Percentiles rank a stretch among this genome's conserved stretches.
phyloP scores from a whole-genome alignment of 2,888 invertebrate species.

The Eucera pruinosa region DNA sequence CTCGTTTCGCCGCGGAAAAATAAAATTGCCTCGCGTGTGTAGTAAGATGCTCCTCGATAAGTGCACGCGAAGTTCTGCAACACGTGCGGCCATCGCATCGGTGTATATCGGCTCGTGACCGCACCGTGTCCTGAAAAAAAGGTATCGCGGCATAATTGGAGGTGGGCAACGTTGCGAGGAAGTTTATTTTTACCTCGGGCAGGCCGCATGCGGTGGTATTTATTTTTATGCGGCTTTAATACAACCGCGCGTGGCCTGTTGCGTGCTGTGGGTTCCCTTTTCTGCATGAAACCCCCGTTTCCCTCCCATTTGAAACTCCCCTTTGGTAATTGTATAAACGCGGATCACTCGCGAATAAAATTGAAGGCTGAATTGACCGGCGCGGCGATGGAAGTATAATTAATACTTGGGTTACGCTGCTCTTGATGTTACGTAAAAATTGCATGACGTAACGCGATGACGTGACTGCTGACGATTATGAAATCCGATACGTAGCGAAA shows the following conservation, averaged over 20 bases:
- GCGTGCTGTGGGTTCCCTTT: constrained; percentile 29
- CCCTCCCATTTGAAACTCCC: constrained; percentile 22
- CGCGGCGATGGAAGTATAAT: constrained; percentile 23
- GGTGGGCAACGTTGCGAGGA: constrained; percentile 22
- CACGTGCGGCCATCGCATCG: neutral
- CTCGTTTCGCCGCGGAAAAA: constrained; percentile 6
- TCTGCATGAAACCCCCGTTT: constrained; percentile 25
- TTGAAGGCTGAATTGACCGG: constrained; percentile 4
- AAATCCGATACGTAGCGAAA: constrained; percentile 21
- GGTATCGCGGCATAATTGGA: constrained; percentile 34
- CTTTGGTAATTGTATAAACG: neutral
- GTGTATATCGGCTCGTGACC: neutral
- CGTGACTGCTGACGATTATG: constrained; percentile 22
- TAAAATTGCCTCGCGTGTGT: constrained; percentile 15
- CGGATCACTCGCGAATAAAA: constrained; percentile 10
- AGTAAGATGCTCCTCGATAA: constrained; percentile 26
- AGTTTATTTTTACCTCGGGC: constrained; percentile 32
- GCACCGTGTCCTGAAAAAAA: constrained; percentile 8
- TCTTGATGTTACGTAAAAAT: constrained; percentile 35
- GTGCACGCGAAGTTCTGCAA: neutral
- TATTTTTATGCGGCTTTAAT: constrained; percentile 46
- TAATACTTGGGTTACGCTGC: constrained; percentile 19
- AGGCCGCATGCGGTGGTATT: constrained; percentile 11
- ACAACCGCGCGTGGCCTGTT: neutral
- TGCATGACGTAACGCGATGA: constrained; percentile 32